Evolutionary conservation across 2,888 invertebrate genomes (phyloP).

Genomic region (Thereva unica): DNA sequence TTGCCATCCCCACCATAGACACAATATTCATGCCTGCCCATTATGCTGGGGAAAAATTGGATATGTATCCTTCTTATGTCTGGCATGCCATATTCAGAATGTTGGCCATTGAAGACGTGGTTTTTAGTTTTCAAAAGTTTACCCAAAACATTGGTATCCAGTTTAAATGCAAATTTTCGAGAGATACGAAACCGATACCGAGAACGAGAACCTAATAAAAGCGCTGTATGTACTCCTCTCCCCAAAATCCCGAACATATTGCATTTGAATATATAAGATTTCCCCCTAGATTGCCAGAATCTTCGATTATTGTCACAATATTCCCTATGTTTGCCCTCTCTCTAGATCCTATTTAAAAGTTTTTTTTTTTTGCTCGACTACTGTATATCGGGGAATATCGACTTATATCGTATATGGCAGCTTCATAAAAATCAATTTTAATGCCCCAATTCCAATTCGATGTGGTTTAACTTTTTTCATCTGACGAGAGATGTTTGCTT

Average conservation of each 20-base stretch:
- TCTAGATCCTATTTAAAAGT: slow-evolving; percentile 4
- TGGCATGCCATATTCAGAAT: no score
- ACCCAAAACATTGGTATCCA: slow-evolving; percentile 29
- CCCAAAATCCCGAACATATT: slow-evolving; percentile 22
- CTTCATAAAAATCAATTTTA: slow-evolving; percentile 32
- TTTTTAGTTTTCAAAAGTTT: slow-evolving; percentile 34
- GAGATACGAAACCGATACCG: slow-evolving; percentile 18
- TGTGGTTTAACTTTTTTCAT: slow-evolving; percentile 19
- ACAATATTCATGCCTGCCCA: no score
- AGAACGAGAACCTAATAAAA: slow-evolving; percentile 20
- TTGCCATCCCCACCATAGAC: no score
- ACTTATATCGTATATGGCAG: not conserved
- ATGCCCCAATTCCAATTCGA: slow-evolving; percentile 33
- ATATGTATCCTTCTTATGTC: no score
- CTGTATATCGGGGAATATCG: not conserved
- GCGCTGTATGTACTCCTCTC: slow-evolving; percentile 12
- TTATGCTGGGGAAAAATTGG: no score
- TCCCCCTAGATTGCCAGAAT: slow-evolving; percentile 3
- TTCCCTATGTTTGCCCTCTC: slow-evolving; percentile 13
- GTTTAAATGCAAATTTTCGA: slow-evolving; percentile 32
- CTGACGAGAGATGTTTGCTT: slow-evolving; percentile 23
- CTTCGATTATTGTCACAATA: slow-evolving; percentile 19
- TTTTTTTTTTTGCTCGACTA: slow-evolving; percentile 10
- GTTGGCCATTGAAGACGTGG: not conserved
- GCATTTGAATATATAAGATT: slow-evolving; percentile 32